Percentiles rank a stretch among this genome's conserved stretches.
These are phyloP conservation scores for Orestias chungarensis DNA, from an alignment of 2,797 vertebrate genomes.

Conservation along the genomic window DNA sequence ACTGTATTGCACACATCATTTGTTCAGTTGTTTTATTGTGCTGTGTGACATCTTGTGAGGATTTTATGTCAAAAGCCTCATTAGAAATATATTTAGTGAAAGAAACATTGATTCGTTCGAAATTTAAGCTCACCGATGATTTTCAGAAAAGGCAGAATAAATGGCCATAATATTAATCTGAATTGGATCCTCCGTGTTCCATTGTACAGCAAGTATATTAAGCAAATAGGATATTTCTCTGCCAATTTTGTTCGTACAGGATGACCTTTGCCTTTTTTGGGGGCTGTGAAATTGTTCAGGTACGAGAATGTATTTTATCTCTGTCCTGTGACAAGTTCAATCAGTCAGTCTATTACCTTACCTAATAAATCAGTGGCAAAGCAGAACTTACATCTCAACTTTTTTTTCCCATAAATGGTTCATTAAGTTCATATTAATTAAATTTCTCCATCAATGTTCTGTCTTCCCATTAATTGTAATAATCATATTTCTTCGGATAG, in stretches of 20 bases:
- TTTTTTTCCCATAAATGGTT: slow-evolving; percentile 65
- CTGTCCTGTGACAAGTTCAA: slow-evolving; percentile 76
- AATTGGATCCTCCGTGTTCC: slow-evolving; percentile 27
- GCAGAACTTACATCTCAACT: slow-evolving; percentile 50
- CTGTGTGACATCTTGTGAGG: not conserved
- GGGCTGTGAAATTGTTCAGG: slow-evolving; percentile 73
- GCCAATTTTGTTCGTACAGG: slow-evolving; percentile 43
- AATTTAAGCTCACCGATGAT: not conserved
- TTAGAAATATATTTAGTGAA: not conserved
- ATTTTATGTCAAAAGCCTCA: not conserved
- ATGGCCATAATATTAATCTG: slow-evolving; percentile 38
- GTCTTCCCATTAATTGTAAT: slow-evolving; percentile 62
- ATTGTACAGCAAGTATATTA: slow-evolving; percentile 32
- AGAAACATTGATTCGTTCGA: not conserved
- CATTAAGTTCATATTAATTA: slow-evolving; percentile 73
- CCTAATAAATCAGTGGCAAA: slow-evolving; percentile 76
- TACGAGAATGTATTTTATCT: slow-evolving; percentile 77
- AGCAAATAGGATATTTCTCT: slow-evolving; percentile 36
- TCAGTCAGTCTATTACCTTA: slow-evolving; percentile 80
- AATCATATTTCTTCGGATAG: slow-evolving; percentile 58
- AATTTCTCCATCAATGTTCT: slow-evolving; percentile 47
- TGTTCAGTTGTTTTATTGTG: not conserved
- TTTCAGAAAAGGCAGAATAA: slow-evolving; percentile 7
- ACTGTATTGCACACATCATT: not conserved
- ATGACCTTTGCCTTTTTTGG: slow-evolving; percentile 71